Conservation (phyloP, 2,888 invertebrate species). For the Eupithecia subfuscata region DNA sequence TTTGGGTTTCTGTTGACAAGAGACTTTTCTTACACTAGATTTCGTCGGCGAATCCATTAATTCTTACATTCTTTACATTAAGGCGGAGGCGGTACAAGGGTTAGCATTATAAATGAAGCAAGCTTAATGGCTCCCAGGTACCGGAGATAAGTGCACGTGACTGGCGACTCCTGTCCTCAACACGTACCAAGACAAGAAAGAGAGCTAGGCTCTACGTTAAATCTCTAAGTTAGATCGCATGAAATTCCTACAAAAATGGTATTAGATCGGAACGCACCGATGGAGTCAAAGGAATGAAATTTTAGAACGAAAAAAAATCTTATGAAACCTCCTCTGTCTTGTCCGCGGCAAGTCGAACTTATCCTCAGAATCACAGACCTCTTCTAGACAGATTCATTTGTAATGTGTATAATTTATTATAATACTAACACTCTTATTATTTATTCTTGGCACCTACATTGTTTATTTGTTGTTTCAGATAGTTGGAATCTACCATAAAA, state of each 20-base stretch:
- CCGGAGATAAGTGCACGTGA: slow-evolving; percentile 19
- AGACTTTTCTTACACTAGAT: background rate
- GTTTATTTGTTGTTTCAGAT: slow-evolving; percentile 12
- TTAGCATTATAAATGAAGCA: slow-evolving; percentile 33
- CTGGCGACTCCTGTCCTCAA: slow-evolving; percentile 3
- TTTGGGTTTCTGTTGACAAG: slow-evolving; percentile 4
- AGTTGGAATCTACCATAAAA: background rate
- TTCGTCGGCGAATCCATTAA: slow-evolving; percentile 14
- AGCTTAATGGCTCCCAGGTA: slow-evolving; percentile 16
- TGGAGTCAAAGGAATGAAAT: background rate
- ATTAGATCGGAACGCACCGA: no score
- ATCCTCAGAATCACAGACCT: no score
- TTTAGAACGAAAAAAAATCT: background rate
- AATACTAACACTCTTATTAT: no score
- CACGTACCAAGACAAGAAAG: no score
- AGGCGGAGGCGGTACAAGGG: slow-evolving; percentile 23
- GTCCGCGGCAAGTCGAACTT: background rate
- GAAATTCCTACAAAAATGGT: no score
- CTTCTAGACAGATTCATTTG: background rate
- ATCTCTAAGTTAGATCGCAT: no score
- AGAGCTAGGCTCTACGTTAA: no score
- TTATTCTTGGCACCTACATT: fast-evolving
- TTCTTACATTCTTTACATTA: slow-evolving; percentile 7
- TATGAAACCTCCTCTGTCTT: background rate
- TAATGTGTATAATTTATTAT: no score